These are phyloP conservation scores for Mya arenaria DNA, from an alignment of 1,140 invertebrate genomes.

Conservation along the genomic window DNA sequence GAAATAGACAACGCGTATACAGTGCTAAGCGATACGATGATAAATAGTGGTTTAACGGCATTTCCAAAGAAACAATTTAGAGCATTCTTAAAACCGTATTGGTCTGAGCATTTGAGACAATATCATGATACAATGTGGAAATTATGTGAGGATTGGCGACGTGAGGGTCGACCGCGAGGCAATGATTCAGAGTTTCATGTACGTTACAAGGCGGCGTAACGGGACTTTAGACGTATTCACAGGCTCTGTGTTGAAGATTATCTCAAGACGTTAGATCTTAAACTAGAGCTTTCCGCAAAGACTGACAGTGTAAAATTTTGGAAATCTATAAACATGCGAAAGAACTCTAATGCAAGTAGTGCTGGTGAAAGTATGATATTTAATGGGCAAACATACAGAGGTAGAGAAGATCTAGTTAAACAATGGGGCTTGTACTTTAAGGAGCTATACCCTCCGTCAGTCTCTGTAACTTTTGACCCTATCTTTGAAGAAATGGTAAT, in stretches of 20 bases:
- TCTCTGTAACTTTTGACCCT: background rate
- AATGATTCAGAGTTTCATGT: background rate
- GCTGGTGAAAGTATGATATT: background rate
- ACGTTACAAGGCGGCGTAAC: constrained; percentile 8
- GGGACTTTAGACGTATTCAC: background rate
- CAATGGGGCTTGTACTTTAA: constrained; percentile 7
- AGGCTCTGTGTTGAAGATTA: background rate
- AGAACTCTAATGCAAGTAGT: background rate
- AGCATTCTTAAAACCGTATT: background rate
- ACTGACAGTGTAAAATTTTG: background rate
- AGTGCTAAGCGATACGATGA: background rate
- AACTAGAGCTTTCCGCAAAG: background rate
- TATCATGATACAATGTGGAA: background rate
- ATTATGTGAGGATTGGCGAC: background rate
- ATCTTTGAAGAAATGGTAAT: background rate
- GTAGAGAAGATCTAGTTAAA: background rate
- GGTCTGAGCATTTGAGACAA: background rate
- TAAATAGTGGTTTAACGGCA: background rate
- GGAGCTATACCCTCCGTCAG: background rate
- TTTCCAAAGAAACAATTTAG: background rate
- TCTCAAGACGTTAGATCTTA: background rate
- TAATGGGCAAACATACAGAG: background rate
- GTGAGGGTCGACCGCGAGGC: background rate
- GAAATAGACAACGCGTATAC: background rate
- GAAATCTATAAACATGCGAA: background rate